Evolutionary conservation across 2,888 invertebrate species (phyloP).

Genomic region (Periphyllus acericola): DNA sequence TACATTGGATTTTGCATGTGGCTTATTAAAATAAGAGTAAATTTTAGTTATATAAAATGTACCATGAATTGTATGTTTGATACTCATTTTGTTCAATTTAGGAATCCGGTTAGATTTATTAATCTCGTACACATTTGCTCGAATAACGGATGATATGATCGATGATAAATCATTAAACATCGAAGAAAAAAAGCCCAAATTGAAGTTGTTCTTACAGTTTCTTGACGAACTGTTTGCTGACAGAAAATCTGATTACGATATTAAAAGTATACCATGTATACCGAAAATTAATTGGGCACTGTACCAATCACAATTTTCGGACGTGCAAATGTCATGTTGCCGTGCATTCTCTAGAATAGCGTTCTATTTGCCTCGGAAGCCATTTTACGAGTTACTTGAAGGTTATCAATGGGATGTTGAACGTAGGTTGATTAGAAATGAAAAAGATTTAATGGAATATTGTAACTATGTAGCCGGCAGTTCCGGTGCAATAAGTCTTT

Average conservation of each 20-base stretch:
- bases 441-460: constrained; percentile 30
- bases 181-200: background rate
- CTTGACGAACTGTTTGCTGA: constrained; percentile 32
- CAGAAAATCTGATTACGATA: constrained; percentile 43
- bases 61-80: background rate
- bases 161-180: constrained; percentile 4
- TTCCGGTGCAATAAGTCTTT: background rate
- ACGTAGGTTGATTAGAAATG: background rate
- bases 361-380: constrained; percentile 46
- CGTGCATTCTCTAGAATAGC: constrained; percentile 44
- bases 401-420: constrained; percentile 37
- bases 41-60: background rate
- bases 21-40: too few species aligned
- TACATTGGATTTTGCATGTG: too few species aligned
- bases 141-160: constrained; percentile 50
- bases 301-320: constrained; percentile 16
- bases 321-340: background rate
- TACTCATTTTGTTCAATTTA: background rate
- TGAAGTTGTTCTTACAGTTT: constrained; percentile 6
- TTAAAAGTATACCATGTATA: constrained; percentile 14
- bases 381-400: constrained; percentile 33
- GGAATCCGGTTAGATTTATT: constrained; percentile 44
- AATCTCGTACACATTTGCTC: constrained; percentile 30
- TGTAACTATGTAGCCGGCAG: constrained; percentile 20
- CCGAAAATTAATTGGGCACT: constrained; percentile 12